Percentiles rank a stretch among this genome's conserved stretches.
Conservation (phyloP, 2,797 vertebrate genomes). For the Sebastes taczanowskii region DNA sequence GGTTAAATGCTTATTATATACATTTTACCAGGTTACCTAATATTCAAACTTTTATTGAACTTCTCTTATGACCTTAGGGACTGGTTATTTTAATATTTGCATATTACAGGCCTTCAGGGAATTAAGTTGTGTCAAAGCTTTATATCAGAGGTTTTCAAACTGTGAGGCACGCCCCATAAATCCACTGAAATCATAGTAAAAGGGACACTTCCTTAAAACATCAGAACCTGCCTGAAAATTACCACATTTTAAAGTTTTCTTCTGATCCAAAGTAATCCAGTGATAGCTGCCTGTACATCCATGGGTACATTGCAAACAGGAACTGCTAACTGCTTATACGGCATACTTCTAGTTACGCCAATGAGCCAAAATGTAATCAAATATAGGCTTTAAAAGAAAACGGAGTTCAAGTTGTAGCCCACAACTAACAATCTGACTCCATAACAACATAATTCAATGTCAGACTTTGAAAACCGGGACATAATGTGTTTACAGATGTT, state of each 20-base stretch:
- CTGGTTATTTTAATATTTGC: background rate
- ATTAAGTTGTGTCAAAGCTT: background rate
- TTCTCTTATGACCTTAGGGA: background rate
- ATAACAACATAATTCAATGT: background rate
- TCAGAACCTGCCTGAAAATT: background rate
- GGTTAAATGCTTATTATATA: background rate
- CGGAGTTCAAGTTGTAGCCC: background rate
- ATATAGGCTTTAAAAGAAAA: background rate
- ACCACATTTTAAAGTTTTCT: background rate
- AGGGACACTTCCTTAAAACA: background rate
- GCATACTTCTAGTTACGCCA: background rate
- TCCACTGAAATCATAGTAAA: background rate
- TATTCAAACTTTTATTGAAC: background rate
- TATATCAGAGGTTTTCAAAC: background rate
- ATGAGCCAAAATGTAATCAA: background rate
- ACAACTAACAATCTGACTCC: background rate
- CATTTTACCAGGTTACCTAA: background rate
- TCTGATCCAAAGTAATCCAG: background rate
- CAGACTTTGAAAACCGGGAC: background rate
- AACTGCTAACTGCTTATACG: accelerated
- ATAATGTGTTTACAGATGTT: background rate
- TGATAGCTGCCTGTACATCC: background rate
- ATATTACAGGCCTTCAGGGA: background rate
- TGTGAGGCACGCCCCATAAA: background rate
- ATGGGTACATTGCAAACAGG: background rate